Evolutionary conservation across 2,113 vertebrate species (phyloP), one percentile per base, ranked within the genome.

Genomic region (Callipepla californica): DNA sequence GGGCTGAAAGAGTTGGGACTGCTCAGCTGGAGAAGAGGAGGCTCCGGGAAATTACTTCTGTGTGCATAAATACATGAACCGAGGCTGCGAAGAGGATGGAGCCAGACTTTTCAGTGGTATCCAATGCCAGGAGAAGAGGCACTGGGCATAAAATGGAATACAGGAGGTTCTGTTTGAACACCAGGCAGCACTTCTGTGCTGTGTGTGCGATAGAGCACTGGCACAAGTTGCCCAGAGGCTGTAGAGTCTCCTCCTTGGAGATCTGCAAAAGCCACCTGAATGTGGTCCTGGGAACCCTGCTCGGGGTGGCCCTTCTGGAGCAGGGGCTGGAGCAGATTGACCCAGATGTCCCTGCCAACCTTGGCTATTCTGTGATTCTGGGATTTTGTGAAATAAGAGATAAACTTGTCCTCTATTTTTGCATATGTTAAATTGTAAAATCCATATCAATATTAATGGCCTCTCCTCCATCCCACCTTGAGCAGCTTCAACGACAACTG

Each of bases 381-480:
- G 28, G 25, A 63, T 63, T 63, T 11, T 26, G 7, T 28, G 61
- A 90, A 85, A 48, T 65, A 36, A 77, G 3, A 23, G 18, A 36
- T 13, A 55, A 70, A 70, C 34, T 3, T 11, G 9, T 36, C 26
- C 57, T 80, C 9, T 36, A 59, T 83, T 80, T 63, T 30, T 38
- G 12, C 2, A 0, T 53, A 14, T 3, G 2, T 65, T 0, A 3
- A 42, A 40, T 18, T 51, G 13, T 53, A 81, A 30, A 75, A 16
- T 9, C 15, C 23, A 26, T 75, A 32, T 57, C 80, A 88, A 67
- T 57, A 86, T 84, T 75, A 51, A 59, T 21, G n/a, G 32, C 4
- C 7, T 82, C 8, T 81, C 44, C 48, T 93, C 36, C 62, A 18
- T 48, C 61, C 50, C 47, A 78, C 32, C 68, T 38, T 23, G 15